Conservation (phyloP, 2,113 vertebrate genomes). For the Numida meleagris region DNA sequence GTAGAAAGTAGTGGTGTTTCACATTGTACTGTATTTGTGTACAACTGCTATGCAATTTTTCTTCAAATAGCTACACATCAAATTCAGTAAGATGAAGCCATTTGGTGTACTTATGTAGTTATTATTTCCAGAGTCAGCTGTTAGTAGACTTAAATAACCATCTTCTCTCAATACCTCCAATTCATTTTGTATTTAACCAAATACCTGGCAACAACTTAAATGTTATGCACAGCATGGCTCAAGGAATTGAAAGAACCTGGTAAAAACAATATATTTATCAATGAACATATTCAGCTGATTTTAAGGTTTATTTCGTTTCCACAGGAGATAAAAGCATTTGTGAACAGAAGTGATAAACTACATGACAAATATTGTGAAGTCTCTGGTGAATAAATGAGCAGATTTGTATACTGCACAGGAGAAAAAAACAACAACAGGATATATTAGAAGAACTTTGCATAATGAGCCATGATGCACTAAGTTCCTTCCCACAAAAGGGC, state of each 20-base stretch:
- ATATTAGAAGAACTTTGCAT: not conserved
- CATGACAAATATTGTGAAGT: not conserved
- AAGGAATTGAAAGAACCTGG: not conserved
- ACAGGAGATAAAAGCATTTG: not conserved
- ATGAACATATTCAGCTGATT: not conserved
- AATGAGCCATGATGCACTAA: not conserved
- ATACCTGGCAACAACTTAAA: not conserved
- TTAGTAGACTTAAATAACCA: not conserved
- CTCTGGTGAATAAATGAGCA: not conserved
- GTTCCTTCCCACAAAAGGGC: not conserved
- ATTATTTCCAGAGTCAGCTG: not conserved
- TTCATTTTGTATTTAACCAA: not conserved
- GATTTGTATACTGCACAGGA: not conserved
- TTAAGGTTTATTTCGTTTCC: not conserved
- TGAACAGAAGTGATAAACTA: not conserved
- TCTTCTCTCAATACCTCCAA: not conserved
- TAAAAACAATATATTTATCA: not conserved
- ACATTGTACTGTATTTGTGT: not conserved
- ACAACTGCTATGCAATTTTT: not conserved
- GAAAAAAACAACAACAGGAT: not conserved
- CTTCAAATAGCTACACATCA: not conserved
- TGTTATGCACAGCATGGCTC: not conserved
- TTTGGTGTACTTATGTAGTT: not conserved
- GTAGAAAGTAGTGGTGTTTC: not conserved
- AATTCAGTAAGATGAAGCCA: not conserved